A percentile compares a stretch with the other conserved stretches of the same genome.
phyloP scores from a whole-genome alignment of 2,888 invertebrate genomes.

The Phyto melanocephala region DNA sequence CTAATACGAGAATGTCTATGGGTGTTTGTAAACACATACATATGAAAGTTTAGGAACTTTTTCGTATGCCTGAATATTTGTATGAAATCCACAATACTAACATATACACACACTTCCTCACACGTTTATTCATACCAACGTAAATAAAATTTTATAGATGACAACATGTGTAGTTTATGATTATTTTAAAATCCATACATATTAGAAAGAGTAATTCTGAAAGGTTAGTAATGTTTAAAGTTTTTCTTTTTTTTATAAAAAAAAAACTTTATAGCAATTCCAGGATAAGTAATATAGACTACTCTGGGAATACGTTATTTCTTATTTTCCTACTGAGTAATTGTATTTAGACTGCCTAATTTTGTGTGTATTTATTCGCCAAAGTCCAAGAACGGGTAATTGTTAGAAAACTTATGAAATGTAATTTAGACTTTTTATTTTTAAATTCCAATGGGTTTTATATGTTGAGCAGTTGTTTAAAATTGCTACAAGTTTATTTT shows the following conservation, averaged over 20 bases:
- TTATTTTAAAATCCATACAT: conserved; percentile 36
- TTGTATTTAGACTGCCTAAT: background rate
- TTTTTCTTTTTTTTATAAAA: background rate
- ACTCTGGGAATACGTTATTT: background rate
- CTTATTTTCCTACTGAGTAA: background rate
- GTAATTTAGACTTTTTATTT: background rate
- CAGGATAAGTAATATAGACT: background rate
- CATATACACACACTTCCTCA: background rate
- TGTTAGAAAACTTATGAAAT: background rate
- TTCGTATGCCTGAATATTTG: too few relatives aligned
- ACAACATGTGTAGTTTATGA: conserved; percentile 37
- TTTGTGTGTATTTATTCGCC: background rate
- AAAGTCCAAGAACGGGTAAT: background rate
- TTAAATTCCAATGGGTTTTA: too few relatives aligned
- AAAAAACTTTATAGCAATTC: background rate
- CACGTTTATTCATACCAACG: background rate
- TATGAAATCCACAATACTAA: background rate
- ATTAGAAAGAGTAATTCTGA: conserved; percentile 18
- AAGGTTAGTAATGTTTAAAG: background rate
- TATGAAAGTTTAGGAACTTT: too few relatives aligned
- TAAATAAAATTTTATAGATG: conserved; percentile 34
- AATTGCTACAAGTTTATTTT: too few relatives aligned
- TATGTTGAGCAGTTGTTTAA: too few relatives aligned
- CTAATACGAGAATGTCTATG: background rate
- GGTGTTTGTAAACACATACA: too few relatives aligned